Evolutionary conservation across 2,113 vertebrate species (phyloP).

Genomic region (Daboia siamensis): DNA sequence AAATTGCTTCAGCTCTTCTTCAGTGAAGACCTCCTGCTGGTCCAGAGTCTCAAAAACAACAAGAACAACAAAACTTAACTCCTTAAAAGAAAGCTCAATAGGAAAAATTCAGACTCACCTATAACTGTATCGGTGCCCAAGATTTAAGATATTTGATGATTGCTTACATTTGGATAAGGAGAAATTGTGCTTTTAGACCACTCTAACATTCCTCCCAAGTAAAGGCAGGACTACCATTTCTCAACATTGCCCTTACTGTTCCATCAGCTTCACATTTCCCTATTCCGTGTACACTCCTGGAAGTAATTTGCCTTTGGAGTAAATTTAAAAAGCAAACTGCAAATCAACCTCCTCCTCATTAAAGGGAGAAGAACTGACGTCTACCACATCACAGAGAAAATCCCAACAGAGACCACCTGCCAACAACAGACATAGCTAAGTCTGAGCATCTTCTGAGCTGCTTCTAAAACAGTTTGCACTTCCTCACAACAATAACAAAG

Average conservation of each 20-base stretch:
- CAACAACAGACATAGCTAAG: neutral
- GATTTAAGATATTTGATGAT: neutral
- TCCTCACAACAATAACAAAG: neutral
- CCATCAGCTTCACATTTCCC: neutral
- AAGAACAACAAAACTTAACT: neutral
- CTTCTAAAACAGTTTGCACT: neutral
- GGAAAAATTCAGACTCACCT: neutral
- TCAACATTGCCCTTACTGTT: neutral
- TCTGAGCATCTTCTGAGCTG: neutral
- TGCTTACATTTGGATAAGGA: neutral
- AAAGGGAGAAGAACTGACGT: neutral
- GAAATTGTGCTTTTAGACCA: neutral
- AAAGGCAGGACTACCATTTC: neutral
- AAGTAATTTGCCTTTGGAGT: neutral
- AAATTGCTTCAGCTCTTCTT: conserved; percentile 91
- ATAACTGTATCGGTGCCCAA: neutral
- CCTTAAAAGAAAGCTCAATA: neutral
- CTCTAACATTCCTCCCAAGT: neutral
- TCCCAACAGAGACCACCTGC: neutral
- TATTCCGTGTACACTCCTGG: neutral
- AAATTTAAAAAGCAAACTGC: neutral
- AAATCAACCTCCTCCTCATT: neutral
- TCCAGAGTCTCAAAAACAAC: conserved; percentile 82
- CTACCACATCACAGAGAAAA: neutral
- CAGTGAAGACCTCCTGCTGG: conserved; percentile 89